Percentiles rank a stretch among this genome's conserved stretches.
phyloP scores from a whole-genome alignment of 2,888 invertebrate genomes.

The Philhelius pedissequus region DNA sequence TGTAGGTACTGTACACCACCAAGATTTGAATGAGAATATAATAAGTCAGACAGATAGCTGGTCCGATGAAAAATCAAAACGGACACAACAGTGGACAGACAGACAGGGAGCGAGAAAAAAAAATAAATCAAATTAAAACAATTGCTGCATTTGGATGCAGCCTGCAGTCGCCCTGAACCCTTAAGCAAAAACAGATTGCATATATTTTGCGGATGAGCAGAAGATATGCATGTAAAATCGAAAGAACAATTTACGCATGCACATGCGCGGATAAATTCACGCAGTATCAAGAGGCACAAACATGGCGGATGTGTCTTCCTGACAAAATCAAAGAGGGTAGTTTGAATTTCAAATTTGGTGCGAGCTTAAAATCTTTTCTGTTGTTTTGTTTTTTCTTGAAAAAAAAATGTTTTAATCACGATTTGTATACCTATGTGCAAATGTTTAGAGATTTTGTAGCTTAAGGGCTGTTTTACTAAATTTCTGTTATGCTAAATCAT shows the following conservation, averaged over 20 bases:
- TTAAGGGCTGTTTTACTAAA: too few species aligned
- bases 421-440: too few species aligned
- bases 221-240: conserved; percentile 54
- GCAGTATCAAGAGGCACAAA: background rate
- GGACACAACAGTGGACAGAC: background rate
- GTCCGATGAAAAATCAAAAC: conserved; percentile 5
- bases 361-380: background rate
- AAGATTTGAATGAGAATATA: conserved; percentile 21
- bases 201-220: conserved; percentile 16
- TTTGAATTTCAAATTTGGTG: background rate
- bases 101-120: background rate
- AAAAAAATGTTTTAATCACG: background rate
- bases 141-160: conserved; percentile 24
- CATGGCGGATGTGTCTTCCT: conserved; percentile 14
- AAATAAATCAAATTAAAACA: conserved; percentile 24
- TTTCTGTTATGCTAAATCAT: too few species aligned
- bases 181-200: conserved; percentile 38
- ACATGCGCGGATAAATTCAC: background rate
- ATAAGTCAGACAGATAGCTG: conserved; percentile 59
- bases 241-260: conserved; percentile 43
- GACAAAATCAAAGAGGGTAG: background rate
- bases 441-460: too few species aligned
- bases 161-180: background rate
- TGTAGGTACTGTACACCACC: background rate
- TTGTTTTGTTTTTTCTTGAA: background rate